Evolutionary conservation across 1,140 invertebrate species (phyloP).

Genomic region (Drosophila murphyi): DNA sequence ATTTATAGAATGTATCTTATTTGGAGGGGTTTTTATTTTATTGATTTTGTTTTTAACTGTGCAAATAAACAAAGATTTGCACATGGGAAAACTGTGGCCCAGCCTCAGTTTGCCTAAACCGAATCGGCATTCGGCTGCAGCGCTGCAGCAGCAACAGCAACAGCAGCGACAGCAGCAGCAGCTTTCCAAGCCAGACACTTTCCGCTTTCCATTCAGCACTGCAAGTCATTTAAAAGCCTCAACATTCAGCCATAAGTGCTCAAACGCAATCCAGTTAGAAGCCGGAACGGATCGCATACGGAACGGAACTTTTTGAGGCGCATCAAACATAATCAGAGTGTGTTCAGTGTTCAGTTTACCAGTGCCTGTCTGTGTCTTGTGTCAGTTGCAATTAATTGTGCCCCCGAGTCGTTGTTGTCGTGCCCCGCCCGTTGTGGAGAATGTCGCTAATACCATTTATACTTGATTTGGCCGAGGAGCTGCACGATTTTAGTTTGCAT

Average conservation of each 20-base stretch:
- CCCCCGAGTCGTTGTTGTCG: not conserved
- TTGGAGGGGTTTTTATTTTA: conserved; percentile 19
- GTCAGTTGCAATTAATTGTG: not conserved
- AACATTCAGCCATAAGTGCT: conserved; percentile 78
- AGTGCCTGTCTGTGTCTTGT: conserved; percentile 9
- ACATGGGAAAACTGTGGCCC: conserved; percentile 23
- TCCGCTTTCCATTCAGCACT: conserved; percentile 81
- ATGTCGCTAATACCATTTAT: conserved; percentile 83
- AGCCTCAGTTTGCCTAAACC: conserved; percentile 42
- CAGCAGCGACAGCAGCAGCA: conserved; percentile 10
- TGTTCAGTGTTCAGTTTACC: conserved; percentile 4
- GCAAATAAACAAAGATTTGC: conserved; percentile 51
- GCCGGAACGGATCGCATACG: conserved; percentile 75
- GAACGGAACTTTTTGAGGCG: conserved; percentile 4
- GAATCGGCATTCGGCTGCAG: conserved; percentile 15
- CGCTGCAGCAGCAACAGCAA: conserved; percentile 13
- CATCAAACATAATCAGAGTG: conserved; percentile 1
- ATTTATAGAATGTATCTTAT: conserved; percentile 10
- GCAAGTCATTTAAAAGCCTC: conserved; percentile 78
- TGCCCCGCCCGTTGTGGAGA: not conserved
- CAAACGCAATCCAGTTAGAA: conserved; percentile 81
- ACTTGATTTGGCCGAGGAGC: conserved; percentile 80
- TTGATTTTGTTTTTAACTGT: conserved; percentile 36
- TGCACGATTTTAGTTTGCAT: conserved; percentile 69
- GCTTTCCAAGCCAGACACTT: conserved; percentile 61